phyloP scores from a whole-genome alignment of 1,140 invertebrate species.

The Dendroctonus valens region DNA sequence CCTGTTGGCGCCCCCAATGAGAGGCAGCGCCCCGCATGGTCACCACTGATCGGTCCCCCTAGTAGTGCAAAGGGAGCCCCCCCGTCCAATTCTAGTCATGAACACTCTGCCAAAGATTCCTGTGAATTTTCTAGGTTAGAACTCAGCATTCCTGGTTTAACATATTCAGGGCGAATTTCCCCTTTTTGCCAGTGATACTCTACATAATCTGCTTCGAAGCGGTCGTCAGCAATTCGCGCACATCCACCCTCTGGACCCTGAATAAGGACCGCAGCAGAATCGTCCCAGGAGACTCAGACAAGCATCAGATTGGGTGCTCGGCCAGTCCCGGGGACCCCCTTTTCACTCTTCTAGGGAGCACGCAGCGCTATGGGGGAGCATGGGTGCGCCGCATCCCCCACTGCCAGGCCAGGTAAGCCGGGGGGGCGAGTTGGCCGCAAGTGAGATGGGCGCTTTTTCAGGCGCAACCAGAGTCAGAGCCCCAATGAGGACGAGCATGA shows the following conservation, averaged over 20 bases:
- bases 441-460: too few species aligned
- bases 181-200: conserved; percentile 16
- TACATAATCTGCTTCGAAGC: conserved; percentile 60
- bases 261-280: conserved; percentile 68
- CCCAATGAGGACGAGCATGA: conserved; percentile 59
- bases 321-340: conserved; percentile 56
- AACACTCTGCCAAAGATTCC: conserved; percentile 18
- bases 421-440: too few species aligned
- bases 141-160: neutral
- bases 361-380: conserved; percentile 60
- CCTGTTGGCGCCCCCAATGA: too few species aligned
- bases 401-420: too few species aligned
- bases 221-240: conserved; percentile 67
- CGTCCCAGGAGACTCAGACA: conserved; percentile 53
- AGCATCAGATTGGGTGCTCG: neutral
- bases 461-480: too few species aligned
- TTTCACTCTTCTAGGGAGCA: conserved; percentile 66
- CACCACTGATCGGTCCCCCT: too few species aligned
- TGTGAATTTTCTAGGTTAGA: conserved; percentile 17
- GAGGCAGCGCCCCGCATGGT: too few species aligned
- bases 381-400: conserved; percentile 57
- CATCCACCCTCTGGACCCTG: conserved; percentile 72
- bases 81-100: conserved; percentile 12
- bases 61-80: too few species aligned
- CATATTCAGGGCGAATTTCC: neutral